Conservation (phyloP, 2,888 invertebrate genomes). For the Gymnoscelis rufifasciata region DNA sequence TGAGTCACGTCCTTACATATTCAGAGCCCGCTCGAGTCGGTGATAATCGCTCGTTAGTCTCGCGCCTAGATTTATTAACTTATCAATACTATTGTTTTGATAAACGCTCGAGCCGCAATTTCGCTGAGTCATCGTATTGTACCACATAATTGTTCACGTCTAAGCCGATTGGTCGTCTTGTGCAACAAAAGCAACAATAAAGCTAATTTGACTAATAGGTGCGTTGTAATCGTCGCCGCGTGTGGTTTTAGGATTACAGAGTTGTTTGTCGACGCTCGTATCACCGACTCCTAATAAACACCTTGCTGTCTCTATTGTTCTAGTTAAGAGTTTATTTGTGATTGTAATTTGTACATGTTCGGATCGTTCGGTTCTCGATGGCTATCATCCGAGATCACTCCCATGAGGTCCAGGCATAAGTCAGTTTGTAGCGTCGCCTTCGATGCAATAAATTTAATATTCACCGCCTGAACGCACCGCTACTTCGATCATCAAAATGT, state of each 20-base stretch:
- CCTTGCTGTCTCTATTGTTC: conserved; percentile 67
- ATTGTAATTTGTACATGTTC: conserved; percentile 25
- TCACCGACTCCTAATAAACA: conserved; percentile 61
- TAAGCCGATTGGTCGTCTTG: conserved; percentile 72
- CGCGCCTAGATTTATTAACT: conserved; percentile 74
- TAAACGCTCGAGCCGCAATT: conserved; percentile 70
- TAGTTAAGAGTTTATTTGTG: conserved; percentile 47
- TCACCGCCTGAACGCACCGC: conserved; percentile 62
- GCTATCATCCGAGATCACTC: neutral
- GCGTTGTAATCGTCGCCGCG: conserved; percentile 77
- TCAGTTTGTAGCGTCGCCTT: conserved; percentile 31
- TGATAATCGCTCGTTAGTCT: conserved; percentile 70
- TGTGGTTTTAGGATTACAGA: conserved; percentile 75
- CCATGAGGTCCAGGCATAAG: conserved; percentile 14
- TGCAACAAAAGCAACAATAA: conserved; percentile 73
- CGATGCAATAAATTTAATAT: conserved; percentile 64
- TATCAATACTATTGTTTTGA: conserved; percentile 79
- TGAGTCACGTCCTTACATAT: conserved; percentile 66
- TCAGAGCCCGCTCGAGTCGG: conserved; percentile 54
- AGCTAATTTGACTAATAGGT: conserved; percentile 79
- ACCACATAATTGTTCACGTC: conserved; percentile 69
- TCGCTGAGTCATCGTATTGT: conserved; percentile 76
- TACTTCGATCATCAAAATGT: conserved; percentile 62
- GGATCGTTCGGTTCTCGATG: neutral
- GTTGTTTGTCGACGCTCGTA: conserved; percentile 49